Base-by-base conservation (phyloP, 2,888 invertebrate species). In the Xestia sexstrigata region DNA sequence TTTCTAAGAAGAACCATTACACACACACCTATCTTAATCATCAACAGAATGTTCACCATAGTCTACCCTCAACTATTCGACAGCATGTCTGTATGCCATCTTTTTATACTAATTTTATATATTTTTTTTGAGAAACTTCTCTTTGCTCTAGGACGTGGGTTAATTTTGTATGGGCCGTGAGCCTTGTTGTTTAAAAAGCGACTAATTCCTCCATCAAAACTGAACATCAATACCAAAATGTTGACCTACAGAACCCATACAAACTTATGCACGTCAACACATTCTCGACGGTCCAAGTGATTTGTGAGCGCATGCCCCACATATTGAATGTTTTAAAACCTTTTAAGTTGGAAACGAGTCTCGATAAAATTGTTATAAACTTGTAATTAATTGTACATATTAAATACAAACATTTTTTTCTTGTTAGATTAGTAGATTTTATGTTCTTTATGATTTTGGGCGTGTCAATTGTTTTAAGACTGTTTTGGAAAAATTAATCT, bases 241-340 rank as follows among this genome's bases (percentile, higher is more conserved):
- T 35, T 26, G 17, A 7, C 4, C n/a, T 86, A 87, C 91, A 79
- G 91, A 91, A 91, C 91, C 88, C 76, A 30, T 17, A 23, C 2
- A 26, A 35, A 20, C 0, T 15, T n/a, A n/a, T 62, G 74, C 68
- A 79, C 47, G 42, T 73, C 79, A 84, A 83, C 78, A 85, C 76
- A 74, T 72, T 77, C 69, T 68, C 67, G 71, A 55, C 82, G 84
- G 73, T 70, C 82, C 81, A 79, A 91, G 94, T 95, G 95, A 95
- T 95, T 95, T 95, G 94, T 95, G 95, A 81, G 84, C 83, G 90
- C 92, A 91, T 87, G 87, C 88, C 90, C 89, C 91, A 90, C 92
- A 91, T 95, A 95, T 93, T 94, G 95, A 95, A 94, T 93, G 94
- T 92, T 94, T 94, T 95, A 94, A 96, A 96, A 94, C 95, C 95